Evolutionary conservation across 1,140 invertebrate species (phyloP), one percentile per base, ranked within the genome.

Genomic region (Heliconius hewitsoni): DNA sequence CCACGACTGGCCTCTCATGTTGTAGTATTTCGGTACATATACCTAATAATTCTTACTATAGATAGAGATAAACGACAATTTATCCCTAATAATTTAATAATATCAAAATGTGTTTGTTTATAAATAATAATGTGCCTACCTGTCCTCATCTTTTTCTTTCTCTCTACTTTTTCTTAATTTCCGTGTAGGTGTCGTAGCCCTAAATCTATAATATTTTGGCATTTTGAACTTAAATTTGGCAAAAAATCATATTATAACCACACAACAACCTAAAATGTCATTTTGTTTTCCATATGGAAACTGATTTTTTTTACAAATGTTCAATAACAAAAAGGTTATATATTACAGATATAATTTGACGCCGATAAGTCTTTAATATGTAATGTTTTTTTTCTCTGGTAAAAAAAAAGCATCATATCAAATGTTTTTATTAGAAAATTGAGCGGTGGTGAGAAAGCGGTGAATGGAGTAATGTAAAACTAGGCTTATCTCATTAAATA

Each of bases 131-230:
- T 9, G 9, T 60, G 23, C 16, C 27, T 60, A 52, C 90, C 83
- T 88, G 77, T 86, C 83, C 30, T 86, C 66, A 76, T 89, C 90
- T 30, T 60, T 84, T 23, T 89, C 86, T 42, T 82, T 89, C 34
- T 90, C 90, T 82, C 86, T 89, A 71, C 76, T 83, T 72, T 86
- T 82, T 83, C 87, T 89, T 73, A 81, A 78, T 82, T 87, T 91
- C n/a, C 89, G 83, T 74, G 88, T 90, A 23, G 90, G 89, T 30
- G 91, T 89, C 5, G 89, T 90, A 39, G 90, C 86, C 78, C 90
- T 88, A 78, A 91, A 93, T 81, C 91, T 90, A 77, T 93, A 93
- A 79, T 91, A 93, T 84, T 93, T 93, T 76, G 91, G 91, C 91
- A 93, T 93, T 66, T 85, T 92, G 83, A 84, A 87, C 87, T 80